These are phyloP conservation scores for Tylochromis polylepis DNA, from an alignment of 2,113 vertebrate species.

Conservation along the genomic window DNA sequence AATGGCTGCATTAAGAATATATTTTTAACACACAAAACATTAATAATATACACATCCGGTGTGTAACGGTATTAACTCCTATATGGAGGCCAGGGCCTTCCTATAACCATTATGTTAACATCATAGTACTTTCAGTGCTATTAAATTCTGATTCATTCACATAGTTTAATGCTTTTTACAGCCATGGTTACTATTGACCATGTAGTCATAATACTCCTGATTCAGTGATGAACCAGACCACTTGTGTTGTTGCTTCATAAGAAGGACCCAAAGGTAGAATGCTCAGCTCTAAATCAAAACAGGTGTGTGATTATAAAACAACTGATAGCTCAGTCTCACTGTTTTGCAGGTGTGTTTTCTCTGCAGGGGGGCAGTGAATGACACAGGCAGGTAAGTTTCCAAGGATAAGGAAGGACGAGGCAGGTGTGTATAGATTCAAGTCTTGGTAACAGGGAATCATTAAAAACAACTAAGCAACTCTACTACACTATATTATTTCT, in stretches of 20 bases:
- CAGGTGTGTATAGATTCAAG: background rate
- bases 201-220: background rate
- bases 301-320: background rate
- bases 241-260: background rate
- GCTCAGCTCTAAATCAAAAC: background rate
- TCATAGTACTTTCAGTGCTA: no score
- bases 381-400: background rate
- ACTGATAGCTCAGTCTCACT: background rate
- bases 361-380: background rate
- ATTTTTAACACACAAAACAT: no score
- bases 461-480: background rate
- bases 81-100: no score
- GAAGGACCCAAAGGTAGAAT: background rate
- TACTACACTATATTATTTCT: background rate
- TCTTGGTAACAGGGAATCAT: background rate
- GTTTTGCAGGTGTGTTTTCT: background rate
- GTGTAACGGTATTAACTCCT: no score
- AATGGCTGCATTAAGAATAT: no score
- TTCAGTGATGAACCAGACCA: background rate
- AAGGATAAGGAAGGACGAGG: background rate
- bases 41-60: no score
- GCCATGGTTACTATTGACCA: no score
- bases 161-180: no score
- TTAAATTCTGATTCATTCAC: no score
- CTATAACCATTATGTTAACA: no score